Conservation (phyloP, 35 echinoderm and acorn worm species). For the Eucidaris tribuloides region DNA sequence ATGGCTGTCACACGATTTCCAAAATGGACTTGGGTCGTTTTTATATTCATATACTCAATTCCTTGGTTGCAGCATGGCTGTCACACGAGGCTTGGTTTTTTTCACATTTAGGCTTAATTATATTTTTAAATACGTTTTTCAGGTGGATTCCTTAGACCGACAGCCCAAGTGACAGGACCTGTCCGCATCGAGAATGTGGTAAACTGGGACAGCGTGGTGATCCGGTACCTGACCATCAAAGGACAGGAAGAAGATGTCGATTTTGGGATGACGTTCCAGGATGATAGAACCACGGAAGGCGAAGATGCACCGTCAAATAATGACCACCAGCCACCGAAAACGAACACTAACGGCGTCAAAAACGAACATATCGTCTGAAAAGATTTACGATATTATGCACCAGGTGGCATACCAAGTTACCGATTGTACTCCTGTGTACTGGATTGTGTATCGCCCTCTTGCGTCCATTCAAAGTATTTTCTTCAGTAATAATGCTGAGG, state of each 20-base stretch:
- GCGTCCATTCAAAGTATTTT: no score
- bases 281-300: background rate
- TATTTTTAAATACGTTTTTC: background rate
- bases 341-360: conserved; percentile 11
- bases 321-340: background rate
- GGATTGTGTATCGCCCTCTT: no score
- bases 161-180: conserved; percentile 43
- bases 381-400: no score
- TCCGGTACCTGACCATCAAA: conserved; percentile 87
- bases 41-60: background rate
- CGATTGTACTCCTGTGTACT: no score
- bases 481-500: no score
- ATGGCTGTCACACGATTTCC: background rate
- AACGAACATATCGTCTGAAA: background rate
- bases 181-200: conserved; percentile 76
- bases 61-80: background rate
- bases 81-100: background rate
- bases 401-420: no score
- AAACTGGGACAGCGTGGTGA: conserved; percentile 80
- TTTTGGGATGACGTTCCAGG: conserved; percentile 10
- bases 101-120: background rate
- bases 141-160: conserved; percentile 54
- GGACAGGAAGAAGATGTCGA: conserved; percentile 64
- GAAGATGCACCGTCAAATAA: background rate
- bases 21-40: no score